A percentile compares a stretch with the other conserved stretches of the same genome.
These are phyloP conservation scores for Ciona savignyi DNA, from an alignment of 23 tunicate species.

Conservation along the genomic window DNA sequence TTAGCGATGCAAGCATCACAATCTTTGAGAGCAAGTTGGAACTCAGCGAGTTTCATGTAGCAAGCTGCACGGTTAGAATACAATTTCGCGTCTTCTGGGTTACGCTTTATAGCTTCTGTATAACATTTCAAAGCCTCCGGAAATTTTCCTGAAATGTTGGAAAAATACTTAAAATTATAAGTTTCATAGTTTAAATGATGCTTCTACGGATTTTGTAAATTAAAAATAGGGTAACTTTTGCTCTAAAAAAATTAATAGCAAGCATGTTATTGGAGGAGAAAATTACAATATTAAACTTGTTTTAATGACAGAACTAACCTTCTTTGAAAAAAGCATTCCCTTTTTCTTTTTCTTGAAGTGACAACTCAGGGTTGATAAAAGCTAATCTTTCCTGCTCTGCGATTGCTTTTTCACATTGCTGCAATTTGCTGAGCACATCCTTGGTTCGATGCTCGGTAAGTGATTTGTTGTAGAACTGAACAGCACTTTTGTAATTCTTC, in stretches of 20 bases:
- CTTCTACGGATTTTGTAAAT: too few relatives aligned
- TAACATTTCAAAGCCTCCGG: slow-evolving; percentile 89
- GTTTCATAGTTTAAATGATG: too few relatives aligned
- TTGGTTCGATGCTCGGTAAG: slow-evolving; percentile 79
- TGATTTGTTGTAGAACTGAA: slow-evolving; percentile 61
- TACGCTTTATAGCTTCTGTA: slow-evolving; percentile 85
- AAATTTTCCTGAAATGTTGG: slow-evolving; percentile 66
- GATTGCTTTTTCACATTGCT: slow-evolving; percentile 69
- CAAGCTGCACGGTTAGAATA: slow-evolving; percentile 92
- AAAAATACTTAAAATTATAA: too few relatives aligned
- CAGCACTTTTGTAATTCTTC: slow-evolving; percentile 51
- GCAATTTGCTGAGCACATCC: slow-evolving; percentile 49
- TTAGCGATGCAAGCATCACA: slow-evolving; percentile 68
- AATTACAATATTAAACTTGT: not conserved
- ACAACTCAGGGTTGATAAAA: slow-evolving; percentile 66
- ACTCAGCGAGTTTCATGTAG: slow-evolving; percentile 91
- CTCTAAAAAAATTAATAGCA: too few relatives aligned
- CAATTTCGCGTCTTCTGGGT: slow-evolving; percentile 65
- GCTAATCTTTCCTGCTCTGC: slow-evolving; percentile 68
- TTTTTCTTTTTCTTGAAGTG: slow-evolving; percentile 77
- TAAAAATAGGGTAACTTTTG: too few relatives aligned
- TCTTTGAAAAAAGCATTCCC: slow-evolving; percentile 81
- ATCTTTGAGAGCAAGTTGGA: slow-evolving; percentile 81
- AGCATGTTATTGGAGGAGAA: too few relatives aligned
- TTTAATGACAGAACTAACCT: slow-evolving; percentile 42